Conservation (phyloP, 2,113 vertebrate species). For the Taurulus bubalis region DNA sequence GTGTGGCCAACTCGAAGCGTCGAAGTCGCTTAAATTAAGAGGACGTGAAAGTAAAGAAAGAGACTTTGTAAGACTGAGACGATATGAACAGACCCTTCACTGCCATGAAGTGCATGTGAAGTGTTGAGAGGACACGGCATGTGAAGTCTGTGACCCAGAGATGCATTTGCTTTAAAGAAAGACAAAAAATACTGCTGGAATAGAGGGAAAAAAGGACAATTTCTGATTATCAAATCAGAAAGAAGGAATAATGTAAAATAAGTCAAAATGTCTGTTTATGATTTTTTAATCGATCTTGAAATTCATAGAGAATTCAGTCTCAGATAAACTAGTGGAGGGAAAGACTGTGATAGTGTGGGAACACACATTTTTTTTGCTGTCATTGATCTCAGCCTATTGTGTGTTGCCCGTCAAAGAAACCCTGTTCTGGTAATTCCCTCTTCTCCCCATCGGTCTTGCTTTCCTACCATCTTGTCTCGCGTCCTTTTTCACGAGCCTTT, state of each 20-base stretch:
- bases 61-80: slow-evolving; percentile 26
- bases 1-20: slow-evolving; percentile 23
- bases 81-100: slow-evolving; percentile 27
- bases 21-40: neutral
- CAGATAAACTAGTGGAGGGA: neutral
- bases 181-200: neutral
- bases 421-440: slow-evolving; percentile 63
- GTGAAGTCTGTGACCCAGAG: slow-evolving; percentile 55
- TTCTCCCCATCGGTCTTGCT: slow-evolving; percentile 66
- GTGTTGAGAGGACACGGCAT: slow-evolving; percentile 47
- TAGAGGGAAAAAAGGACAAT: neutral
- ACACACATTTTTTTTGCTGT: slow-evolving; percentile 69
- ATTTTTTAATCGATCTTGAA: slow-evolving; percentile 10
- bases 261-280: neutral
- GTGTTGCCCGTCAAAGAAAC: slow-evolving; percentile 73
- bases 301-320: neutral
- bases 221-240: neutral
- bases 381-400: slow-evolving; percentile 74
- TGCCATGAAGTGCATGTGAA: slow-evolving; percentile 52
- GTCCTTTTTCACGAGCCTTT: slow-evolving; percentile 39
- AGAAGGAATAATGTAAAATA: neutral
- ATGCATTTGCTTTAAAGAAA: slow-evolving; percentile 4
- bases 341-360: slow-evolving; percentile 51
- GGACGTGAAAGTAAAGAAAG: slow-evolving; percentile 45
- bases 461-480: slow-evolving; percentile 66